These are phyloP conservation scores for Monodelphis domestica DNA, from an alignment of 2,797 vertebrate species.

Conservation along the genomic window DNA sequence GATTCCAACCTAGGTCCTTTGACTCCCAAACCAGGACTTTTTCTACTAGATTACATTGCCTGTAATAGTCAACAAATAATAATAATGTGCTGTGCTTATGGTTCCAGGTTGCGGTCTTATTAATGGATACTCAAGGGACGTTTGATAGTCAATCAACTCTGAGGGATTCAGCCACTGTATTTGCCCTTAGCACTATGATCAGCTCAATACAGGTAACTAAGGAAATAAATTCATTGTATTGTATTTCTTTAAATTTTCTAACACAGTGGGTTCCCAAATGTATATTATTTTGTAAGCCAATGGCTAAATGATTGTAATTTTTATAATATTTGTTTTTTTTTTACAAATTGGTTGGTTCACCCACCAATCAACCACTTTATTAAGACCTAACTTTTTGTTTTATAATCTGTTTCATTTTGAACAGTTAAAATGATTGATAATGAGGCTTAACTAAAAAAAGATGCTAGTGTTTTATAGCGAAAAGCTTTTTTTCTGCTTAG, in stretches of 20 bases:
- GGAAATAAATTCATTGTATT: slow-evolving; percentile 32
- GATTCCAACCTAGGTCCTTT: neutral
- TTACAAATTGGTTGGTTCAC: neutral
- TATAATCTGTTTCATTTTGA: slow-evolving; percentile 38
- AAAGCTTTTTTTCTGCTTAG: slow-evolving; percentile 39
- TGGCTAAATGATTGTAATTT: slow-evolving; percentile 6
- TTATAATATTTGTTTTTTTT: slow-evolving; percentile 31
- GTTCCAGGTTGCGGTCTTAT: slow-evolving; percentile 93
- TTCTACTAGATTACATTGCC: neutral
- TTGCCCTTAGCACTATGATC: slow-evolving; percentile 99
- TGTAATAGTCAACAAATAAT: slow-evolving; percentile 6
- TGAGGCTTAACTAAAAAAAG: slow-evolving; percentile 33
- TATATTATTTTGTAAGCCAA: slow-evolving; percentile 10
- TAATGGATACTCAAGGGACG: slow-evolving; percentile 99
- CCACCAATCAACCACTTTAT: slow-evolving; percentile 24
- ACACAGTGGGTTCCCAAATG: slow-evolving; percentile 17
- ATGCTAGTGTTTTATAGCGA: neutral
- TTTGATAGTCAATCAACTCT: slow-evolving; percentile 99
- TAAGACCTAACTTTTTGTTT: slow-evolving; percentile 33
- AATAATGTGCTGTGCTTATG: slow-evolving; percentile 25
- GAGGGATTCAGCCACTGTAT: slow-evolving; percentile 97
- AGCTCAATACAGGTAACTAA: slow-evolving; percentile 97
- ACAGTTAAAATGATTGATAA: slow-evolving; percentile 1
- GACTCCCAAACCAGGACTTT: neutral
- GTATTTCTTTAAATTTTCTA: slow-evolving; percentile 53